A percentile compares a stretch with the other conserved stretches of the same genome.
Evolutionary conservation across 2,797 vertebrate species (phyloP).

Genomic region (Ataeniobius toweri): DNA sequence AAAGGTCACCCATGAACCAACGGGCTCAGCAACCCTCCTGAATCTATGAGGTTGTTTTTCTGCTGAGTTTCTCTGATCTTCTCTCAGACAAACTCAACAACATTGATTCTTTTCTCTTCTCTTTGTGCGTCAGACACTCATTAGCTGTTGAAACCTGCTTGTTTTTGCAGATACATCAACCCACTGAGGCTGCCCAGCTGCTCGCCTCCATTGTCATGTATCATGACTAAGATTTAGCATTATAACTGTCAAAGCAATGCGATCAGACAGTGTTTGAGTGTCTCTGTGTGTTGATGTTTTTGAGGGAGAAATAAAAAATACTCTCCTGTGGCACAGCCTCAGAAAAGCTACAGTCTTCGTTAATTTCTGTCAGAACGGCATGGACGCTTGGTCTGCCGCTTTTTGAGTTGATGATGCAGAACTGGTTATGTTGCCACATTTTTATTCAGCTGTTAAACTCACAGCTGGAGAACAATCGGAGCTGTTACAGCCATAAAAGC

Average conservation of each 20-base stretch:
- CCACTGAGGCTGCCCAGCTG: not conserved
- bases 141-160: conserved; percentile 4
- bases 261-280: not conserved
- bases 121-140: conserved; percentile 9
- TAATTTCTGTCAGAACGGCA: not conserved
- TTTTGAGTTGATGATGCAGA: not conserved
- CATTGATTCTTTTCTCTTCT: not conserved
- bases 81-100: not conserved
- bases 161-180: not conserved
- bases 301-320: conserved; percentile 1
- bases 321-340: not conserved
- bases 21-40: not conserved
- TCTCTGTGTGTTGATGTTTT: not conserved
- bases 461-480: not conserved
- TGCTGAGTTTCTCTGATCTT: not conserved
- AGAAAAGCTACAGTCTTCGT: not conserved
- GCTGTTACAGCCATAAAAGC: not conserved
- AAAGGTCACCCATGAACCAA: not conserved
- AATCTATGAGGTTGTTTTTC: not conserved
- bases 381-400: not conserved
- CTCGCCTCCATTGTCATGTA: not conserved
- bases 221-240: conserved; percentile 12
- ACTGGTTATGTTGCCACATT: not conserved
- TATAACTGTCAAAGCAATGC: not conserved
- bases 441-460: not conserved